phyloP scores from a whole-genome alignment of 2,888 invertebrate species.

The Anoncus sp. region DNA sequence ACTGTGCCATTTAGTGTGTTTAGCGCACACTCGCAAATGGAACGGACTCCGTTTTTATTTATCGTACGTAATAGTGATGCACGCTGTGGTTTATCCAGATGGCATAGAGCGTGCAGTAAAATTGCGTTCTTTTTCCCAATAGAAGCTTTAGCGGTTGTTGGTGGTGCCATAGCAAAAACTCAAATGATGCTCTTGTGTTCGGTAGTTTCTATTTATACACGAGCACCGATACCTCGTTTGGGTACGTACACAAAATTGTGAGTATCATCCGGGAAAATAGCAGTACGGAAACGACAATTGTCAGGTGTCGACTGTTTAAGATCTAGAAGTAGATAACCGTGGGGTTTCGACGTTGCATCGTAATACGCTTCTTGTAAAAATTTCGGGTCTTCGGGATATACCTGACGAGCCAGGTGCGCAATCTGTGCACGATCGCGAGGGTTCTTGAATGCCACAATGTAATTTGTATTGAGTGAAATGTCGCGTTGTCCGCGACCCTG shows the following conservation, averaged over 20 bases:
- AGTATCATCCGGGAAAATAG: conserved; percentile 35
- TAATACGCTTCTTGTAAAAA: conserved; percentile 59
- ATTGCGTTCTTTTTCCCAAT: conserved; percentile 2
- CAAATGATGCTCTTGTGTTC: neutral
- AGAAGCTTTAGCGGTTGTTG: too few relatives aligned
- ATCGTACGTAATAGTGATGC: neutral
- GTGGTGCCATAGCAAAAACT: too few relatives aligned
- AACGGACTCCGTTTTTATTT: neutral
- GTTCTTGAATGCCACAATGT: too few relatives aligned
- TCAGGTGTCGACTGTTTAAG: conserved; percentile 60
- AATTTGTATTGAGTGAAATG: too few relatives aligned
- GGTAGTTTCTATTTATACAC: neutral
- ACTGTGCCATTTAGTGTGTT: neutral
- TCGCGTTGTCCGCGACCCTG: neutral
- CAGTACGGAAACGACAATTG: conserved; percentile 40
- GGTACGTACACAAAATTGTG: conserved; percentile 19
- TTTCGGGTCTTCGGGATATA: neutral
- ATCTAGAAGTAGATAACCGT: conserved; percentile 64
- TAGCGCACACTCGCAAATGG: conserved; percentile 7
- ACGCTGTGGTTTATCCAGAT: neutral
- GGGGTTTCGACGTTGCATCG: conserved; percentile 53
- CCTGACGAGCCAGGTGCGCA: too few relatives aligned
- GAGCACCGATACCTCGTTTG: too few relatives aligned
- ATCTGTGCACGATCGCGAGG: too few relatives aligned
- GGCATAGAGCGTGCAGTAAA: neutral